Evolutionary conservation across 1,140 invertebrate genomes (phyloP).

Genomic region (Drosophila repletoides): DNA sequence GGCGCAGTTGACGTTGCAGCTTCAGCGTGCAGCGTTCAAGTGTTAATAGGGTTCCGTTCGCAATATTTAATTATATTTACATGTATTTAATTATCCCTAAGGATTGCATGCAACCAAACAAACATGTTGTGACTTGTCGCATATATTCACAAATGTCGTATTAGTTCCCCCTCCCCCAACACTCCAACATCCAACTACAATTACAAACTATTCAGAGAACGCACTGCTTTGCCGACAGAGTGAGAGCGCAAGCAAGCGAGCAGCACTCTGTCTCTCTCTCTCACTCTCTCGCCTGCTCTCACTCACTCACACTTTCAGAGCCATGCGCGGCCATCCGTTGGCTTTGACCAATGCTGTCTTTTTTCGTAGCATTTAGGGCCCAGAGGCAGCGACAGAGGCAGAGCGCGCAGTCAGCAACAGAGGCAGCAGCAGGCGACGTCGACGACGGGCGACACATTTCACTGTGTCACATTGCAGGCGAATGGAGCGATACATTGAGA

Average conservation of each 20-base stretch:
- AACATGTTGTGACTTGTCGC: constrained; percentile 14
- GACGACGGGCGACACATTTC: constrained; percentile 62
- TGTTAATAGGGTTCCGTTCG: too few species aligned
- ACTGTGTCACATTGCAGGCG: constrained; percentile 51
- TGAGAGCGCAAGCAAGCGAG: constrained; percentile 20
- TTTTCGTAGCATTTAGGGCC: constrained; percentile 43
- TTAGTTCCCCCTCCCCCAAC: not conserved
- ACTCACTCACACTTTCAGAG: constrained; percentile 31
- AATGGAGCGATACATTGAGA: not conserved
- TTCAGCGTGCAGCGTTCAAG: too few species aligned
- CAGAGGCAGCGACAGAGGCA: constrained; percentile 17
- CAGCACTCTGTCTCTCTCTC: constrained; percentile 2
- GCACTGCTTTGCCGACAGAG: constrained; percentile 39
- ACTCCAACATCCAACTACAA: not conserved
- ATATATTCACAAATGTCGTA: constrained; percentile 39
- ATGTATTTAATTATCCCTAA: too few species aligned
- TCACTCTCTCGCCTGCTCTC: not conserved
- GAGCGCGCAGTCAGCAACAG: not conserved
- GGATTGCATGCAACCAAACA: too few species aligned
- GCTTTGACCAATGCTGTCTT: constrained; percentile 67
- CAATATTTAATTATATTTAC: too few species aligned
- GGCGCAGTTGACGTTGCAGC: too few species aligned
- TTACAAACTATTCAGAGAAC: too few species aligned
- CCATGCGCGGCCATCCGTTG: constrained; percentile 66
- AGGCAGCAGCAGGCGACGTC: not conserved